Base-by-base conservation (phyloP, 2,888 invertebrate species). In the Malthinus seriepunctatus region DNA sequence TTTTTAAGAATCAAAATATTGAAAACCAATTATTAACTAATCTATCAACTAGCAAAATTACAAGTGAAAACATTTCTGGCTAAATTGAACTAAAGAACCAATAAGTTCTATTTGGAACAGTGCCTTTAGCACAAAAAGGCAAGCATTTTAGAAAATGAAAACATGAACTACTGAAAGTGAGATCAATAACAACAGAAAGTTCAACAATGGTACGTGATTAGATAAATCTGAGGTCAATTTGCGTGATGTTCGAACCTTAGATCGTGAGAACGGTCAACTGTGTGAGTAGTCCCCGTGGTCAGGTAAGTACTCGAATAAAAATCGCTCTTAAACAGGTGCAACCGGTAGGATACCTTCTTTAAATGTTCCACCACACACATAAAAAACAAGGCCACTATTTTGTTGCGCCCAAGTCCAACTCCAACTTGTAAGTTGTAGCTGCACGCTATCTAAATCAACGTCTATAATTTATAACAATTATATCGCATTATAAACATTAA, bases 231-330 rank as follows among this genome's bases (percentile, higher is more conserved):
- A 32, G 44, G 42, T 33, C 32, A 54, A 48, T 54, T 46, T 54
- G 54, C 54, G 54, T 54, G 54, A 48, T 54, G 55, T 35, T 42
- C 49, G 42, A 54, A 39, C 31, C 32, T 37, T 44, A 44, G 39
- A 32, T 45, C 51, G 51, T 50, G 56, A 38, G 56, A 56, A 56
- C 50, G 9, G 23, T 23, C 23, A 23, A 23, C 23, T 23, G 23
- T 5, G 23, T 5, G 23, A 23, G 23, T 23, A 23, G 23, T 23
- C 23, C 23, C 23, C 23, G 5, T 23, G 23, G 23, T 23, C 23
- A 23, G 23, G 23, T 23, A 23, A 23, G 23, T 23, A 23, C 23
- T 23, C 3, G 23, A 23, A 23, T 23, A 23, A 23, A 23, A 23
- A 23, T 23, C 23, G 23, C 5, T 23, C 23, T 23, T 23, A 23